Evolutionary conservation across 2,797 vertebrate genomes (phyloP).

Genomic region (Crenichthys baileyi): DNA sequence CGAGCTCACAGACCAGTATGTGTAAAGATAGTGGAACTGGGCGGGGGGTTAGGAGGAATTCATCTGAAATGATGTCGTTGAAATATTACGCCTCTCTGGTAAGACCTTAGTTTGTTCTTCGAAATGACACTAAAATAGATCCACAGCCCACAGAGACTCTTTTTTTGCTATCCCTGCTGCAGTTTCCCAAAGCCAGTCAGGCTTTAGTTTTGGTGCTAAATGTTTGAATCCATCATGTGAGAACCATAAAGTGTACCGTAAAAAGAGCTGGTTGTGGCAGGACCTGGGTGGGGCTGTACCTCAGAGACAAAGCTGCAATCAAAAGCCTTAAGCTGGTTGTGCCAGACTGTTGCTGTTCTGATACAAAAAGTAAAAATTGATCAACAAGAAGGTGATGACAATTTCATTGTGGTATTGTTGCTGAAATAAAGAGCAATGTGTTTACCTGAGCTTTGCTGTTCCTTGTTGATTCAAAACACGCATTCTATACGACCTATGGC

Average conservation of each 20-base stretch:
- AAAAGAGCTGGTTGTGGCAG: constrained; percentile 60
- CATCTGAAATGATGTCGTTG: constrained; percentile 48
- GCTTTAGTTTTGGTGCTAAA: constrained; percentile 77
- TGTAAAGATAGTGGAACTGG: constrained; percentile 29
- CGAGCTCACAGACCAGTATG: constrained; percentile 44
- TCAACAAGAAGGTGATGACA: constrained; percentile 55
- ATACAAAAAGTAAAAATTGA: constrained; percentile 51
- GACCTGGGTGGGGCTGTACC: constrained; percentile 70
- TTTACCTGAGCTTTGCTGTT: constrained; percentile 70
- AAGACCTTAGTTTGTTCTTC: constrained; percentile 50
- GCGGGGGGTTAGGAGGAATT: constrained; percentile 29
- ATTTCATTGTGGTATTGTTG: constrained; percentile 76
- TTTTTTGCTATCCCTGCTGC: constrained; percentile 42
- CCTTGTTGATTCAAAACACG: not conserved
- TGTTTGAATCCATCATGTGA: constrained; percentile 49
- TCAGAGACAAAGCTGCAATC: constrained; percentile 75
- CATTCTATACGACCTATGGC: not conserved
- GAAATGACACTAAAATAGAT: constrained; percentile 45
- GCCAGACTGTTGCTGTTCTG: constrained; percentile 80
- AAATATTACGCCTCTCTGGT: constrained; percentile 57
- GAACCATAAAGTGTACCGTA: constrained; percentile 54
- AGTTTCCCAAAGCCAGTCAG: constrained; percentile 51
- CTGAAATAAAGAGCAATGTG: constrained; percentile 80
- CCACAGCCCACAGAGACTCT: constrained; percentile 36
- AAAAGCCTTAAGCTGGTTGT: constrained; percentile 82